Percentiles rank a stretch among this genome's conserved stretches.
These are phyloP conservation scores for Catocala nupta DNA, from an alignment of 2,888 invertebrate species.

Conservation along the genomic window DNA sequence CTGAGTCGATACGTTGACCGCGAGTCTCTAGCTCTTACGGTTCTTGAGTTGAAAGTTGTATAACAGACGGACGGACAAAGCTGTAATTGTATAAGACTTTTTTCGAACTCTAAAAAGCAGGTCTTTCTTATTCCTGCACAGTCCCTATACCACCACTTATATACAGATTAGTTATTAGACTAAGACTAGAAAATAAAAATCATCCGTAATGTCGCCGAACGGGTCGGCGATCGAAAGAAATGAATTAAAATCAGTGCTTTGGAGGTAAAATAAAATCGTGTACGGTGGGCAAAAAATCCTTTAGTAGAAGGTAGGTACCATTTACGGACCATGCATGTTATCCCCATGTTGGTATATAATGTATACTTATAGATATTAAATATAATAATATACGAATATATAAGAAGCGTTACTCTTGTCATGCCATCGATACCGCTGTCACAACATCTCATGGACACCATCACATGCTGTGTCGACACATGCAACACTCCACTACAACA, in stretches of 20 bases:
- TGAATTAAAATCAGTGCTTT: constrained; percentile 36
- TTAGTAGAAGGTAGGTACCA: constrained; percentile 22
- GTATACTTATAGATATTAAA: constrained; percentile 40
- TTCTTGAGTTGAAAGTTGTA: too few species aligned
- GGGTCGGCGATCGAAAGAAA: constrained; percentile 29
- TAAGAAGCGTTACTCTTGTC: constrained; percentile 43
- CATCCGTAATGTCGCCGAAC: constrained; percentile 14
- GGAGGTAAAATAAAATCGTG: constrained; percentile 42
- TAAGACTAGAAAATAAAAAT: constrained; percentile 41
- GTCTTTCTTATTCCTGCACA: background rate
- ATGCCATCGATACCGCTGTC: constrained; percentile 21
- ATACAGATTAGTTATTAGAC: constrained; percentile 41
- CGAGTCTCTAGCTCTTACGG: too few species aligned
- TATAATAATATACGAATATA: constrained; percentile 40
- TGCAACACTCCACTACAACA: constrained; percentile 37
- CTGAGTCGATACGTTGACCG: too few species aligned
- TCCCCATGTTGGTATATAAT: constrained; percentile 26
- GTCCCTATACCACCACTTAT: constrained; percentile 24
- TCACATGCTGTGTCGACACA: constrained; percentile 16
- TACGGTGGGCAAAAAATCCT: constrained; percentile 25
- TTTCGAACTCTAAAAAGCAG: too few species aligned
- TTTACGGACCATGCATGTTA: constrained; percentile 34
- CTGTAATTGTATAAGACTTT: too few species aligned
- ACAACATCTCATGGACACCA: constrained; percentile 4
- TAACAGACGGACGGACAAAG: too few species aligned